phyloP scores from a whole-genome alignment of 2,888 invertebrate species.

The Eilema depressum region DNA sequence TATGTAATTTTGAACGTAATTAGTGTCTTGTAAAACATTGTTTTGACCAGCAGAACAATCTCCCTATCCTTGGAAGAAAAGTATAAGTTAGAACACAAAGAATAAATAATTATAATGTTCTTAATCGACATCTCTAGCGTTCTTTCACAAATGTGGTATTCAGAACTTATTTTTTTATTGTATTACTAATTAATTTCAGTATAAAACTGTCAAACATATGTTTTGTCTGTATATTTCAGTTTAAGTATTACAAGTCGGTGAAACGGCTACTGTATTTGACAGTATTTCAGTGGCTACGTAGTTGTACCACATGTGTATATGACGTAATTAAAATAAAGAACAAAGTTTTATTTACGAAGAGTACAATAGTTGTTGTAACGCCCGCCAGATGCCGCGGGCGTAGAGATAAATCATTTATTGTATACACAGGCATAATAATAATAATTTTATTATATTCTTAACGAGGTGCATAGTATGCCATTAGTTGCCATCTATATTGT shows the following conservation, averaged over 20 bases:
- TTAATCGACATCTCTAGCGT: background rate
- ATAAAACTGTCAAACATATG: slow-evolving; percentile 27
- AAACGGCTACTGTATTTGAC: slow-evolving; percentile 18
- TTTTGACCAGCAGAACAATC: no score
- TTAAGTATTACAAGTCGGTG: slow-evolving; percentile 12
- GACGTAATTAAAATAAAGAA: slow-evolving; percentile 10
- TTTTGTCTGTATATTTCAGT: slow-evolving; percentile 22
- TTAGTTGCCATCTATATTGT: slow-evolving; percentile 79
- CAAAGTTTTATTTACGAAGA: slow-evolving; percentile 21
- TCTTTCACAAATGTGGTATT: background rate
- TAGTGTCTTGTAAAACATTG: no score
- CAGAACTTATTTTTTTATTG: background rate
- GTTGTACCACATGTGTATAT: background rate
- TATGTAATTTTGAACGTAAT: no score
- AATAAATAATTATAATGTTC: no score
- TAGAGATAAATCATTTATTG: slow-evolving; percentile 4
- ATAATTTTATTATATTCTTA: slow-evolving; percentile 53
- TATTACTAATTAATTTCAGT: background rate
- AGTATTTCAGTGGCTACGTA: slow-evolving; percentile 12
- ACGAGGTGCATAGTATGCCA: slow-evolving; percentile 75
- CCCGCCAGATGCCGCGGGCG: background rate
- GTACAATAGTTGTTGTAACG: slow-evolving; percentile 23
- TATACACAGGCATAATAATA: slow-evolving; percentile 44
- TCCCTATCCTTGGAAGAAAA: no score
- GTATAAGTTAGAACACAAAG: no score